A percentile compares a stretch with the other conserved stretches of the same genome.
These are phyloP conservation scores for Arion vulgaris DNA, from an alignment of 1,140 invertebrate genomes.

Conservation along the genomic window DNA sequence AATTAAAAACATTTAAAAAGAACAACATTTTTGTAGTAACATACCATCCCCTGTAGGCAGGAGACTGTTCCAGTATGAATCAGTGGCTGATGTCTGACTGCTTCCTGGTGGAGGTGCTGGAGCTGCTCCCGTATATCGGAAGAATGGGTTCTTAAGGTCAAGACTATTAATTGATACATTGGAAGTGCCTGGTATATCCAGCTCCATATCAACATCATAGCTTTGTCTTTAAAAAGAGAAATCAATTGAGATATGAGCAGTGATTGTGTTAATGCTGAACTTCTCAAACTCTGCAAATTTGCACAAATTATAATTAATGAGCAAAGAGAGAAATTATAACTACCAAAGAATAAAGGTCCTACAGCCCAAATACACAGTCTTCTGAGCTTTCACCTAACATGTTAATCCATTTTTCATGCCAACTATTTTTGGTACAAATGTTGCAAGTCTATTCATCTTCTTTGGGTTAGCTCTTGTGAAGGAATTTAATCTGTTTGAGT, in stretches of 20 bases:
- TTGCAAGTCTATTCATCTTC: no score
- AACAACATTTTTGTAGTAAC: neutral
- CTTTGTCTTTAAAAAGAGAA: constrained; percentile 82
- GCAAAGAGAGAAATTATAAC: neutral
- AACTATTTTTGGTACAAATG: no score
- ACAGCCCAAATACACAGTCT: no score
- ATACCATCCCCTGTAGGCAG: constrained; percentile 32
- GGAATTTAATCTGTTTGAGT: no score
- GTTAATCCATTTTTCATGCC: no score
- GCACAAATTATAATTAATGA: no score
- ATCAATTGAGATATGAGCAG: neutral
- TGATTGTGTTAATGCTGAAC: no score
- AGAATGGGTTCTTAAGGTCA: constrained; percentile 99
- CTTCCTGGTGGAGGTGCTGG: constrained; percentile 82
- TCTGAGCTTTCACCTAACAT: no score
- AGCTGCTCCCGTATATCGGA: constrained; percentile 77
- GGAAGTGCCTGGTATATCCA: constrained; percentile 90
- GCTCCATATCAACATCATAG: constrained; percentile 97
- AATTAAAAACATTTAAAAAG: no score
- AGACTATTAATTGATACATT: constrained; percentile 82
- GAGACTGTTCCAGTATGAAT: constrained; percentile 73
- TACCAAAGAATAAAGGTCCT: no score
- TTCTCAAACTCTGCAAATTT: no score
- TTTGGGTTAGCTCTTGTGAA: no score
- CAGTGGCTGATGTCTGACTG: constrained; percentile 90